These are phyloP conservation scores for Holothuria leucospilota DNA, from an alignment of 53 echinoderm and acorn worm genomes.

Conservation along the genomic window DNA sequence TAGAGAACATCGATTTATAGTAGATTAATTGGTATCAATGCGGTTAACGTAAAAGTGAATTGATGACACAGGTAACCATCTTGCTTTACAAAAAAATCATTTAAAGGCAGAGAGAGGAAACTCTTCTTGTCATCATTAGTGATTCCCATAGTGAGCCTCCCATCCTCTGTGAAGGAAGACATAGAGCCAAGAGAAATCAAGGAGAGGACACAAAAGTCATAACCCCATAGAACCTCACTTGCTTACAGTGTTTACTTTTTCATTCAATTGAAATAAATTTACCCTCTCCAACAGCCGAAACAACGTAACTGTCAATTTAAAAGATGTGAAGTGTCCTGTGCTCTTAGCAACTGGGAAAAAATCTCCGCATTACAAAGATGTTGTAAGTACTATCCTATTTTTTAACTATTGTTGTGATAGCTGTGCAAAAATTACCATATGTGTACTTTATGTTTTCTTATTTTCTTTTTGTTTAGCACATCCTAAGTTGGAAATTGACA, in stretches of 20 bases:
- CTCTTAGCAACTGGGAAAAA: constrained; percentile 87
- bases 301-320: constrained; percentile 74
- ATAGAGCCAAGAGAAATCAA: too few relatives aligned
- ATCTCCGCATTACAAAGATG: constrained; percentile 92
- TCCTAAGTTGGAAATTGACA: too few relatives aligned
- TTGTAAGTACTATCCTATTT: constrained; percentile 66
- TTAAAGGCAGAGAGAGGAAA: too few relatives aligned
- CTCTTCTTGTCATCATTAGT: too few relatives aligned
- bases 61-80: too few relatives aligned
- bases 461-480: neutral
- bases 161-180: too few relatives aligned
- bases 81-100: too few relatives aligned
- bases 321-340: constrained; percentile 78
- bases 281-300: constrained; percentile 71
- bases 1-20: neutral
- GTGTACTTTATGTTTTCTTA: neutral
- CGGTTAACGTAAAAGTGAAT: too few relatives aligned
- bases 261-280: neutral
- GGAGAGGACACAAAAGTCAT: too few relatives aligned
- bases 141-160: too few relatives aligned
- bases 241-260: neutral
- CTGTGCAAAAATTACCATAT: neutral
- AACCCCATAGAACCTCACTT: neutral
- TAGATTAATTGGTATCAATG: too few relatives aligned
- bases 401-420: neutral